Base-by-base conservation (phyloP, 2,888 invertebrate genomes). In the Amaurobius ferox region DNA sequence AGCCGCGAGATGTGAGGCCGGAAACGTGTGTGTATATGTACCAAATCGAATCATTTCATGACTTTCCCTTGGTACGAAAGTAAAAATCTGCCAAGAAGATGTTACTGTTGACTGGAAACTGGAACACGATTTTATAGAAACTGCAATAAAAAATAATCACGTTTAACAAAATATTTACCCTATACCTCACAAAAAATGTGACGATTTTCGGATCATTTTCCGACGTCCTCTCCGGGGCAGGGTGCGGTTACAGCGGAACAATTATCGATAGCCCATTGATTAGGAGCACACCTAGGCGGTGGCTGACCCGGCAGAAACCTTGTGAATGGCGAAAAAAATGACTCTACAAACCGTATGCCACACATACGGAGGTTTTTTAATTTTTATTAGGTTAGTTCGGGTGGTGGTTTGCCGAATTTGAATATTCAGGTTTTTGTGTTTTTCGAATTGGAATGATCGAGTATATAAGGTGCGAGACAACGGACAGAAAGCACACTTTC, bases 261-360 rank as follows among this genome's bases (percentile, higher is more conserved):
- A 81, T 81, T 81, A 81, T 81, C 62, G 81, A 81, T 81, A 81
- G 70, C 64, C 62, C 74, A 74, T 81, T 81, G 81, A 81, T 81
- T 76, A 81, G 62, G 81, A 81, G 55, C 81, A 55, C 30, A 44
- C 29, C 26, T 32, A 81, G 81, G 81, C 81, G 81, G 81, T 35
- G 81, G 74, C 81, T 81, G 81, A 81, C 81, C 81, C 62, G 30
- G 35, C 67, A 62, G 62, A 67, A 29, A 40, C 5, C 3, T 32
- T 30, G 28, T 40, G 29, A 55, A 16, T 9, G 35, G 67, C 40
- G 35, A 62, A 67, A 77, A 79, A 71, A 44, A 40, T n/a, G 9
- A 26, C 19, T 32, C 29, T n/a, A 68, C 74, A 74, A 81, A 81
- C 81, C 32, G 81, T 81, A 81, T 81, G 62, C 81, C 81, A 81